Percentiles rank a stretch among this genome's conserved stretches.
Conservation (phyloP, 2,797 vertebrate species). For the Psittacula echo region DNA sequence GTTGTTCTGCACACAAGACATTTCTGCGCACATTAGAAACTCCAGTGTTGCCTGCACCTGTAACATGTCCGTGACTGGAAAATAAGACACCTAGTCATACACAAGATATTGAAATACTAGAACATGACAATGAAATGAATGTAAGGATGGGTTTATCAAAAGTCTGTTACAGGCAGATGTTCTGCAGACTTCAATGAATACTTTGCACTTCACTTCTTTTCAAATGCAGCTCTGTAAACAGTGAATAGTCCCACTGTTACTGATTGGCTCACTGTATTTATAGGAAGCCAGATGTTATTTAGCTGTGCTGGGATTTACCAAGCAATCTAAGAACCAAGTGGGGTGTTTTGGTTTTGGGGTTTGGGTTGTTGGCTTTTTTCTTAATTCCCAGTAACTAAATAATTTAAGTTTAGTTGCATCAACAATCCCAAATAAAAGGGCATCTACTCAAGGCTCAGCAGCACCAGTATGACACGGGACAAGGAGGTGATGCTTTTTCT, state of each 20-base stretch:
- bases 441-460: neutral
- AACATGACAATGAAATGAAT: neutral
- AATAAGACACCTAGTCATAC: neutral
- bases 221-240: slow-evolving; percentile 38
- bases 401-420: neutral
- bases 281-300: slow-evolving; percentile 59
- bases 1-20: neutral
- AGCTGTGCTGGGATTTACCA: slow-evolving; percentile 31
- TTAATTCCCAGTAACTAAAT: neutral
- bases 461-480: neutral
- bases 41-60: neutral
- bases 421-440: neutral
- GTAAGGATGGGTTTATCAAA: neutral
- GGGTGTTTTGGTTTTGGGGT: neutral
- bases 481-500: neutral
- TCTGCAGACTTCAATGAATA: slow-evolving; percentile 33
- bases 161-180: slow-evolving; percentile 31
- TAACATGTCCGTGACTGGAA: neutral
- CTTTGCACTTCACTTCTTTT: slow-evolving; percentile 43
- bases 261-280: slow-evolving; percentile 36
- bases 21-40: neutral
- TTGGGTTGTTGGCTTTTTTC: neutral
- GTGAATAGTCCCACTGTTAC: slow-evolving; percentile 54
- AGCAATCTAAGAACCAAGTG: neutral
- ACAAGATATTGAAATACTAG: neutral